phyloP scores from a whole-genome alignment of 2,888 invertebrate species.

The Leucozona laternaria region DNA sequence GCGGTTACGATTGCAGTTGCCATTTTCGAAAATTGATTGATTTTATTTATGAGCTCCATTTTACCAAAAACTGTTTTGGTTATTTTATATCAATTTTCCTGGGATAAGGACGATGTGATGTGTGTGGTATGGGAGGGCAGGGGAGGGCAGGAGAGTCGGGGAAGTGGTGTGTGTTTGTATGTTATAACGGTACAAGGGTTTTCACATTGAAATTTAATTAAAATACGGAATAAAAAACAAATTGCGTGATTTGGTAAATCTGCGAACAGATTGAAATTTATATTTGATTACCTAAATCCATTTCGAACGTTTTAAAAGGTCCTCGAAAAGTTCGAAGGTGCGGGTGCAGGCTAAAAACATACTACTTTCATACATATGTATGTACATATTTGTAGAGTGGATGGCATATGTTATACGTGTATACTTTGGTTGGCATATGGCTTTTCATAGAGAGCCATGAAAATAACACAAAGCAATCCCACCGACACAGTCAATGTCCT shows the following conservation, averaged over 20 bases:
- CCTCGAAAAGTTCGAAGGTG: constrained; percentile 5
- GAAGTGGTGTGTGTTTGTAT: neutral
- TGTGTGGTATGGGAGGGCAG: constrained; percentile 2
- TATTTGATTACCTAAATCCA: constrained; percentile 65
- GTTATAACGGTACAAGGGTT: constrained; percentile 17
- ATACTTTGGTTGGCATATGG: too few relatives aligned
- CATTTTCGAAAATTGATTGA: constrained; percentile 70
- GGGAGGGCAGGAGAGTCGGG: neutral
- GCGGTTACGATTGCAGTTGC: constrained; percentile 68
- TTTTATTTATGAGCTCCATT: constrained; percentile 67
- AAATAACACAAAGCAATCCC: too few relatives aligned
- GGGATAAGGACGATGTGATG: neutral
- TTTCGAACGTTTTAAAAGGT: constrained; percentile 31
- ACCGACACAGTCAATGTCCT: too few relatives aligned
- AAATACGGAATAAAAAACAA: constrained; percentile 44
- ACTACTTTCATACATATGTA: too few relatives aligned
- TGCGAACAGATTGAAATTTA: constrained; percentile 64
- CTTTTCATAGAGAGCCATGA: too few relatives aligned
- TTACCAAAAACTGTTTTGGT: constrained; percentile 40
- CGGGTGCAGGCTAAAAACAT: neutral
- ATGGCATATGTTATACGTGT: too few relatives aligned
- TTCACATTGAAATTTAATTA: constrained; percentile 60
- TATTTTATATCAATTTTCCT: constrained; percentile 69
- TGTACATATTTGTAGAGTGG: too few relatives aligned
- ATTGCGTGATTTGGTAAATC: constrained; percentile 39